phyloP scores from a whole-genome alignment of 1,140 invertebrate species.

The Meloidogyne floridensis region DNA sequence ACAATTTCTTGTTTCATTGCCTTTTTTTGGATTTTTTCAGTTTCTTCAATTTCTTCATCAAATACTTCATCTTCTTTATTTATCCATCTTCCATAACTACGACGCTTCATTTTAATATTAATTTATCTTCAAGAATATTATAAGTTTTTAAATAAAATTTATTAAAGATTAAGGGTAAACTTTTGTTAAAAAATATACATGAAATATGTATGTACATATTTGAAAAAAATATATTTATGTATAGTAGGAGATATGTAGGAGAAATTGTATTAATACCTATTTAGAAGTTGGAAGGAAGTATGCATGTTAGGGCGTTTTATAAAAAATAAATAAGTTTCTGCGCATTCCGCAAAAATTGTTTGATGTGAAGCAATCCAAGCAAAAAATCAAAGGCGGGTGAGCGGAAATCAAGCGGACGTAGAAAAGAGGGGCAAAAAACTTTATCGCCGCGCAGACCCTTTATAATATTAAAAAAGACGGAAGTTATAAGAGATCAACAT shows the following conservation, averaged over 20 bases:
- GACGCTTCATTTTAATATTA: background rate
- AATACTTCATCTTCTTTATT: background rate
- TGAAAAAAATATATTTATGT: no score
- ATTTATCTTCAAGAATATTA: background rate
- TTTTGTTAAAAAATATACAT: background rate
- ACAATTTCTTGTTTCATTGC: background rate
- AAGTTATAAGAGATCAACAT: no score
- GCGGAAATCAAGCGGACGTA: background rate
- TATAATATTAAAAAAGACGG: no score
- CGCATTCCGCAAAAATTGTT: background rate
- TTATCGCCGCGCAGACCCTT: no score
- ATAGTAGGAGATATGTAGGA: no score
- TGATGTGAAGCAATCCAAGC: background rate
- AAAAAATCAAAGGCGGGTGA: conserved; percentile 10
- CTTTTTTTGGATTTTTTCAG: conserved; percentile 13
- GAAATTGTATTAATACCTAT: background rate
- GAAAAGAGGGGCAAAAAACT: background rate
- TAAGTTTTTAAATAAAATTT: background rate
- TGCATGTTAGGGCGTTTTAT: background rate
- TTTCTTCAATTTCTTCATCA: conserved; percentile 6
- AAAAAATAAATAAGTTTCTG: background rate
- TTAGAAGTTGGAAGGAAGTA: background rate
- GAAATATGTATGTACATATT: no score
- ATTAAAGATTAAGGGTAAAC: background rate
- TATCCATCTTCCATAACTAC: background rate